phyloP scores from a whole-genome alignment of 2,888 invertebrate species.

The Trachelus tabidus region DNA sequence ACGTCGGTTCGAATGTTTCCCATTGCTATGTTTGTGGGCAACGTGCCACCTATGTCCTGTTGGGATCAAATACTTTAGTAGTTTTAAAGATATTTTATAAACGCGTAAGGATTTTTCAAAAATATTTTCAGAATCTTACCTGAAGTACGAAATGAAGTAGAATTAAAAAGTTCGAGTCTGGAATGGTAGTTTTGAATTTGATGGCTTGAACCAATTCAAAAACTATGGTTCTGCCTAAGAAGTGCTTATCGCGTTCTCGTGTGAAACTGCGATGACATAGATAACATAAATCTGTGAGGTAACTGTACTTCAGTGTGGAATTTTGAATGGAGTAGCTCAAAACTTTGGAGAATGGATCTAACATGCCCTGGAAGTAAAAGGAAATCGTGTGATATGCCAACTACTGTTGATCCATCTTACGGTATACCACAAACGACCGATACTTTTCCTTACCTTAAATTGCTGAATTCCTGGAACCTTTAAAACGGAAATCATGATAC shows the following conservation, averaged over 20 bases:
- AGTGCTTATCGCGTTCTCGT: constrained; percentile 92
- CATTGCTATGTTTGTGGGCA: constrained; percentile 80
- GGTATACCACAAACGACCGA: background rate
- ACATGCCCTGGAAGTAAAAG: constrained; percentile 73
- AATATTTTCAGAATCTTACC: constrained; percentile 62
- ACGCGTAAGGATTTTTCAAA: constrained; percentile 46
- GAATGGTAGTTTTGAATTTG: constrained; percentile 93
- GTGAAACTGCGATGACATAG: constrained; percentile 90
- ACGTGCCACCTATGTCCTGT: constrained; percentile 87
- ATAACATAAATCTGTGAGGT: constrained; percentile 88
- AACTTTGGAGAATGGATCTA: constrained; percentile 97
- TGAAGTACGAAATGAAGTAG: constrained; percentile 90
- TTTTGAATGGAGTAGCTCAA: constrained; percentile 93
- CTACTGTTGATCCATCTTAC: background rate
- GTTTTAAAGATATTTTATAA: background rate
- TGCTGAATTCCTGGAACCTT: constrained; percentile 86
- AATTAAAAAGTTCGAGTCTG: constrained; percentile 93
- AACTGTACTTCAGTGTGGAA: constrained; percentile 81
- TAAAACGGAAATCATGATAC: constrained; percentile 83
- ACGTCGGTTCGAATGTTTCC: constrained; percentile 68
- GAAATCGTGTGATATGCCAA: background rate
- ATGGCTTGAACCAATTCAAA: constrained; percentile 95
- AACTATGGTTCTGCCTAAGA: constrained; percentile 90
- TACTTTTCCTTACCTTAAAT: constrained; percentile 74
- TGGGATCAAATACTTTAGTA: constrained; percentile 27